Conservation (phyloP, 2,888 invertebrate genomes). For the Eilema depressum region DNA sequence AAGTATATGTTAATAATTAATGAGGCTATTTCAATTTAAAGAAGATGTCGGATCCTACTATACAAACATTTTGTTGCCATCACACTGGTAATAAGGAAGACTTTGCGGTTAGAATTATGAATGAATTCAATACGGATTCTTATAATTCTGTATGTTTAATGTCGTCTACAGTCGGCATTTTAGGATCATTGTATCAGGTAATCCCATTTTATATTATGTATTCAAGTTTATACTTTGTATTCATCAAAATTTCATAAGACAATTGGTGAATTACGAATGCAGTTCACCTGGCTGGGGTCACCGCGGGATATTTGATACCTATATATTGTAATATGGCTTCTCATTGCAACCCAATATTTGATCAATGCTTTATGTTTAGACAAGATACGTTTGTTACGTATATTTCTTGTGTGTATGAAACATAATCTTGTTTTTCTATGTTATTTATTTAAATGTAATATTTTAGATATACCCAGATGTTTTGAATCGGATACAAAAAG, state of each 20-base stretch:
- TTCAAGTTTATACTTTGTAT: neutral
- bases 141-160: constrained; percentile 92
- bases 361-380: neutral
- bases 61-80: constrained; percentile 94
- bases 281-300: constrained; percentile 4
- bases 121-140: constrained; percentile 91
- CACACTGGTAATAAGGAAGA: constrained; percentile 89
- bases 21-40: neutral
- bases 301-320: constrained; percentile 13
- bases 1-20: neutral
- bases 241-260: neutral
- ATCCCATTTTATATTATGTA: neutral
- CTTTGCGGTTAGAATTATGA: constrained; percentile 89
- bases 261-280: neutral
- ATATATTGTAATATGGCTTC: constrained; percentile 32
- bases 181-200: constrained; percentile 93
- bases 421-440: neutral
- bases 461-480: constrained; percentile 89
- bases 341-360: constrained; percentile 31
- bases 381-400: neutral
- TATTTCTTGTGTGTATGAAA: neutral
- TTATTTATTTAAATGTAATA: constrained; percentile 5
- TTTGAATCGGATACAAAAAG: constrained; percentile 76
- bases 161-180: constrained; percentile 91
- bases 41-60: constrained; percentile 91